Base-by-base conservation (phyloP, 2,888 invertebrate genomes). In the Pyrocoelia pectoralis region DNA sequence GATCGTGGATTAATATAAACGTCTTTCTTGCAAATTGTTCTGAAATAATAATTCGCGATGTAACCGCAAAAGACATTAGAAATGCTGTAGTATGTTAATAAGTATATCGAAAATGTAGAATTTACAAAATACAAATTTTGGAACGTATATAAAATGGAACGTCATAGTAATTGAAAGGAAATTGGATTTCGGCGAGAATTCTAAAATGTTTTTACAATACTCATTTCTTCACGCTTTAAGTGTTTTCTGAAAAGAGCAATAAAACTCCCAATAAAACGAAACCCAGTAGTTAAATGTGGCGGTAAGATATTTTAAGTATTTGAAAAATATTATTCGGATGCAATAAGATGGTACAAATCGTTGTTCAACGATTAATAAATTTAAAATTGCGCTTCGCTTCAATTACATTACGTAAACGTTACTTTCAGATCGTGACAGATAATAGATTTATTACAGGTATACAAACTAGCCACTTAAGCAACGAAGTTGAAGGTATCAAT, bases 381-480 rank as follows among this genome's bases (percentile, higher is more conserved):
- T n/a, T n/a, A n/a, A n/a, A n/a, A 24, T 6, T 5, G 24, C 24
- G 24, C 4, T 24, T 24, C 24, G 17, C 17, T 43, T 43, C 17
- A 43, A 43, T 43, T 14, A 43, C 10, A 17, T 43, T 43, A 13
- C 43, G 17, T 43, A 43, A 43, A 17, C 10, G 43, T 15, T 43
- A 46, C 46, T 46, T 46, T 46, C 46, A 17, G 46, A 17, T 46
- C 46, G 46, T 46, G 46, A 15, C 18, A n/a, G 17, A 46, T 46
- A 17, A 15, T 43, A 18, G 18, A 46, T 17, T 17, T 46, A 46
- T 46, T 46, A 46, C 24, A 24, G 6, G 24, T 24, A 24, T 6
- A 6, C n/a, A n/a, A n/a, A n/a, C n/a, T n/a, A n/a, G 3, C 24
- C 24, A 24, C 46, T 46, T 46, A 46, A 46, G 46, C 17, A 46